These are phyloP conservation scores for Syngnathoides biaculeatus DNA, from an alignment of 2,113 vertebrate genomes.

Conservation along the genomic window DNA sequence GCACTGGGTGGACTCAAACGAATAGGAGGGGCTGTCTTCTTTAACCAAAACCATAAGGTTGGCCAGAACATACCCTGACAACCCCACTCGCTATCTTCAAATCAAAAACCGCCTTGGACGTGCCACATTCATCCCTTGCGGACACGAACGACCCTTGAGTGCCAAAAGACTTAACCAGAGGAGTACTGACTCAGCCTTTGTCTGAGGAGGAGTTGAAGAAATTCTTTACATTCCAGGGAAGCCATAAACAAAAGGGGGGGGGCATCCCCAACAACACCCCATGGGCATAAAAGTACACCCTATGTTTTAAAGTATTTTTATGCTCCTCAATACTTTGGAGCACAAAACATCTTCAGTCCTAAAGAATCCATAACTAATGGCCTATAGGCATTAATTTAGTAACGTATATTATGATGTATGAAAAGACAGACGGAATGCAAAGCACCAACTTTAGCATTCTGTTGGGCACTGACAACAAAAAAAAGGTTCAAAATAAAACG, in stretches of 20 bases:
- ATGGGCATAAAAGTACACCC: conserved; percentile 5
- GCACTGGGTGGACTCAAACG: neutral
- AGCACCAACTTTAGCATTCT: too few species aligned
- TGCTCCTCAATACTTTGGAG: neutral
- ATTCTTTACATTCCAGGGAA: conserved; percentile 70
- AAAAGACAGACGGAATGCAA: too few species aligned
- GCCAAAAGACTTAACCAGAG: conserved; percentile 28
- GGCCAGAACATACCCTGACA: conserved; percentile 7
- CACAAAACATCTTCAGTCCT: neutral
- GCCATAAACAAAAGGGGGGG: conserved; percentile 54
- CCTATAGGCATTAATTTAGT: too few species aligned
- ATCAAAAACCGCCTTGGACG: conserved; percentile 21
- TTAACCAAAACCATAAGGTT: neutral
- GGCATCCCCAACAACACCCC: conserved; percentile 26
- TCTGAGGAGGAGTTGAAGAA: conserved; percentile 35
- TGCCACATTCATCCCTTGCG: conserved; percentile 20
- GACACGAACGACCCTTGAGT: conserved; percentile 33
- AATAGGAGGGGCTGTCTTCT: neutral
- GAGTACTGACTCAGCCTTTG: conserved; percentile 49
- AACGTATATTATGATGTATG: too few species aligned
- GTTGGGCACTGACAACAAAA: too few species aligned
- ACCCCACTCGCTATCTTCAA: conserved; percentile 18
- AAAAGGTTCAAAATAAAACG: too few species aligned
- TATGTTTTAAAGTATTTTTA: conserved; percentile 4
- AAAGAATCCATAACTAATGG: neutral